Conservation (phyloP, 2,888 invertebrate genomes). For the Hofmannophila pseudospretella region DNA sequence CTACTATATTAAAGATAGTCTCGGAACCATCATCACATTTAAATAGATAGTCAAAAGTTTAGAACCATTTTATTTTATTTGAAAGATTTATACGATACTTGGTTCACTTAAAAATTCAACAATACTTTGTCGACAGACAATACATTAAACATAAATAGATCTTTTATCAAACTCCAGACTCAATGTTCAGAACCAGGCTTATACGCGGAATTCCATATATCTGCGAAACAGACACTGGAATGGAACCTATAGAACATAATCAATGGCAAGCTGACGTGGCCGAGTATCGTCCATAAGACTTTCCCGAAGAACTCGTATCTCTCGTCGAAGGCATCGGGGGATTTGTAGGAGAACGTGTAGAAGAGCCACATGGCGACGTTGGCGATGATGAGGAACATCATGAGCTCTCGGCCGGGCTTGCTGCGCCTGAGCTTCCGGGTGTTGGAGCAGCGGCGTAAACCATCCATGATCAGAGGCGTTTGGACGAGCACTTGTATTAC, state of each 20-base stretch:
- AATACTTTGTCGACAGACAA: too few relatives aligned
- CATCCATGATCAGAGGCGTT: slow-evolving; percentile 85
- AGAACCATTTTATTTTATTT: too few relatives aligned
- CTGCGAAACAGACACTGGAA: slow-evolving; percentile 86
- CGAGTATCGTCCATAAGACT: slow-evolving; percentile 83
- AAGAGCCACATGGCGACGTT: slow-evolving; percentile 88
- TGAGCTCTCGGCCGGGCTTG: slow-evolving; percentile 86
- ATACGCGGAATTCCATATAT: slow-evolving; percentile 88
- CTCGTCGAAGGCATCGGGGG: slow-evolving; percentile 67
- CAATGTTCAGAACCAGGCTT: slow-evolving; percentile 74
- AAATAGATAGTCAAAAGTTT: too few relatives aligned
- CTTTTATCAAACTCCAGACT: too few relatives aligned
- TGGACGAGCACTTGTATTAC: slow-evolving; percentile 85
- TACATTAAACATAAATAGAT: too few relatives aligned
- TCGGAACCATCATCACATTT: too few relatives aligned
- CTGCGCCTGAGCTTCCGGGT: slow-evolving; percentile 76
- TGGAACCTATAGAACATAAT: slow-evolving; percentile 89
- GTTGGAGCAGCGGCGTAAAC: slow-evolving; percentile 85
- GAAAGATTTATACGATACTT: too few relatives aligned
- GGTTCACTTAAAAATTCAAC: too few relatives aligned
- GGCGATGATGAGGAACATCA: slow-evolving; percentile 85
- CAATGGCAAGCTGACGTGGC: slow-evolving; percentile 84
- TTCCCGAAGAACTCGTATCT: slow-evolving; percentile 84
- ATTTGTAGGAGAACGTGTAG: slow-evolving; percentile 81
- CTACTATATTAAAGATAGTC: too few relatives aligned